phyloP scores from a whole-genome alignment of 2,888 invertebrate genomes.

The Heliconius aoede region DNA sequence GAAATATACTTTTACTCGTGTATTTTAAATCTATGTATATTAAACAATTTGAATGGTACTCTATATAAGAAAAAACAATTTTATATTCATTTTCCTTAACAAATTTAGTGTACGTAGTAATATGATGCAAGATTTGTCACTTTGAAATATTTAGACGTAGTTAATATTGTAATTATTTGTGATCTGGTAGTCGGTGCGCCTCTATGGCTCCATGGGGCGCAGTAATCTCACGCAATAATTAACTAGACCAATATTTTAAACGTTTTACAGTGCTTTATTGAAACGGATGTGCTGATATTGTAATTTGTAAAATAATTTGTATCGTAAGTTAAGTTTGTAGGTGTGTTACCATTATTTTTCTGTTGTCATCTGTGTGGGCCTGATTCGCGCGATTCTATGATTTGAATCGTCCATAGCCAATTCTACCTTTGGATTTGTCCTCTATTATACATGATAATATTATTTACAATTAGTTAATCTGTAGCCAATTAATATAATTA shows the following conservation, averaged over 20 bases:
- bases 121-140: slow-evolving; percentile 35
- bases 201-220: slow-evolving; percentile 56
- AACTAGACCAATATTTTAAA: slow-evolving; percentile 83
- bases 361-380: slow-evolving; percentile 56
- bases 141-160: slow-evolving; percentile 36
- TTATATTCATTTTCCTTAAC: not conserved
- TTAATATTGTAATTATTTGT: slow-evolving; percentile 44
- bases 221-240: slow-evolving; percentile 75
- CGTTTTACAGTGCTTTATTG: slow-evolving; percentile 79
- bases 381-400: slow-evolving; percentile 9
- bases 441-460: slow-evolving; percentile 12
- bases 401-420: slow-evolving; percentile 12
- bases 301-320: slow-evolving; percentile 67
- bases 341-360: slow-evolving; percentile 75
- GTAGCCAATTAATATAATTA: slow-evolving; percentile 28
- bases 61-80: not conserved
- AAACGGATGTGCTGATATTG: slow-evolving; percentile 75
- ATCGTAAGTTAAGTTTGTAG: slow-evolving; percentile 72
- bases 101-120: not conserved
- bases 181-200: slow-evolving; percentile 66
- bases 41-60: not conserved
- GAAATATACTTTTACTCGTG: not conserved
- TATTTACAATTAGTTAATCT: slow-evolving; percentile 16
- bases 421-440: not conserved
- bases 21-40: not conserved